Evolutionary conservation across 2,113 vertebrate genomes (phyloP).

Genomic region (Notiomystis cincta): DNA sequence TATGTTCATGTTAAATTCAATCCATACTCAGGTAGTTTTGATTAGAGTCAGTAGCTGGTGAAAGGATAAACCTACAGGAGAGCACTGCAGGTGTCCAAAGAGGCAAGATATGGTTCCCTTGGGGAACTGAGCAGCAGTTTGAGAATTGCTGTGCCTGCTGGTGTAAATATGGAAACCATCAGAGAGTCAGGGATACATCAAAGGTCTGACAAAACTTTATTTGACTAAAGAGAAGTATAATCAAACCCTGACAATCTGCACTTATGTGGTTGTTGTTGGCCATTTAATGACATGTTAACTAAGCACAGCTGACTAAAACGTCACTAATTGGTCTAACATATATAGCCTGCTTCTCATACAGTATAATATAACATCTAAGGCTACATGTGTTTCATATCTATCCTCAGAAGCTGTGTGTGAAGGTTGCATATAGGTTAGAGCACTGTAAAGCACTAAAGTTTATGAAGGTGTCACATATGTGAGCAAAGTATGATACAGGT

Average conservation of each 20-base stretch:
- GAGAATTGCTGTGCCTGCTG: background rate
- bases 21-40: background rate
- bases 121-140: background rate
- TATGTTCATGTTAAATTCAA: background rate
- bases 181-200: conserved; percentile 63
- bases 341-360: conserved; percentile 47
- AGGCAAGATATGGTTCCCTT: background rate
- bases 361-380: conserved; percentile 37
- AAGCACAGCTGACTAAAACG: conserved; percentile 60
- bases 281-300: conserved; percentile 73
- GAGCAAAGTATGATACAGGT: background rate
- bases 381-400: conserved; percentile 14
- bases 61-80: background rate
- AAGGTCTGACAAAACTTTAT: conserved; percentile 68
- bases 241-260: conserved; percentile 68
- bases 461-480: background rate
- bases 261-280: conserved; percentile 69
- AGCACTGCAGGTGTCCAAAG: background rate
- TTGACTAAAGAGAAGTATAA: conserved; percentile 71
- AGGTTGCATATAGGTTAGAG: background rate
- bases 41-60: background rate
- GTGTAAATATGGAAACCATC: conserved; percentile 70
- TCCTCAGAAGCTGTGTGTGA: conserved; percentile 21
- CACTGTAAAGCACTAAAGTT: background rate
- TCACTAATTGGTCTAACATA: conserved; percentile 69